Evolutionary conservation across 2,113 vertebrate genomes (phyloP).

Genomic region (Blennius ocellaris): DNA sequence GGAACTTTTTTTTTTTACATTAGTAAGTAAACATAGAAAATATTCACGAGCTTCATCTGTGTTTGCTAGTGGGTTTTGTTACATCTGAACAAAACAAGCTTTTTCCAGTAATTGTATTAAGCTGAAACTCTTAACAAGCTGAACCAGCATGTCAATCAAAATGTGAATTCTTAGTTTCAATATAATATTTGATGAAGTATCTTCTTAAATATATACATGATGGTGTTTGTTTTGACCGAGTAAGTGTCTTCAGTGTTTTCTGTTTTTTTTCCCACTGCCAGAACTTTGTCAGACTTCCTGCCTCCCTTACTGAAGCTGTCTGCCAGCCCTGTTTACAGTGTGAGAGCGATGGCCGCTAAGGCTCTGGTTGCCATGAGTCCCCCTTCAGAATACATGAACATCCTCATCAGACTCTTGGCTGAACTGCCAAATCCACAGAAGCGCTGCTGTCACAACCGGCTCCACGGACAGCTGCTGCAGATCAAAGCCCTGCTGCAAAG

Average conservation of each 20-base stretch:
- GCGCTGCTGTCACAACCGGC: constrained; percentile 81
- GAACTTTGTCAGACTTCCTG: constrained; percentile 81
- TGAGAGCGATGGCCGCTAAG: constrained; percentile 87
- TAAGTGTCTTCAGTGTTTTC: neutral
- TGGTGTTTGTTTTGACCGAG: neutral
- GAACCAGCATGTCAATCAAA: neutral
- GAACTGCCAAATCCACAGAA: constrained; percentile 51
- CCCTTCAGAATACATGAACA: constrained; percentile 60
- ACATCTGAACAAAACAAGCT: neutral
- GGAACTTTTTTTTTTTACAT: too few relatives aligned
- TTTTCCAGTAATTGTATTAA: neutral
- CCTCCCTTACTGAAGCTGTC: constrained; percentile 84
- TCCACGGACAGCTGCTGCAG: constrained; percentile 89
- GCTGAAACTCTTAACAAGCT: neutral
- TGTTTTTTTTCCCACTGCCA: constrained; percentile 50
- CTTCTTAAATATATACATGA: too few relatives aligned
- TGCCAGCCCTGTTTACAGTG: constrained; percentile 85
- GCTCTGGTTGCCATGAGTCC: constrained; percentile 86
- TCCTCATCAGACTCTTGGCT: constrained; percentile 78
- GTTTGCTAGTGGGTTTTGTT: neutral
- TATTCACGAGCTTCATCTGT: neutral
- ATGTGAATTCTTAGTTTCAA: neutral
- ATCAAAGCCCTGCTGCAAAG: constrained; percentile 78
- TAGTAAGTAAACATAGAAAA: too few relatives aligned
- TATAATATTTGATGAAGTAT: neutral